Conservation (phyloP, 1,140 invertebrate genomes). For the Glossosoma conforme region DNA sequence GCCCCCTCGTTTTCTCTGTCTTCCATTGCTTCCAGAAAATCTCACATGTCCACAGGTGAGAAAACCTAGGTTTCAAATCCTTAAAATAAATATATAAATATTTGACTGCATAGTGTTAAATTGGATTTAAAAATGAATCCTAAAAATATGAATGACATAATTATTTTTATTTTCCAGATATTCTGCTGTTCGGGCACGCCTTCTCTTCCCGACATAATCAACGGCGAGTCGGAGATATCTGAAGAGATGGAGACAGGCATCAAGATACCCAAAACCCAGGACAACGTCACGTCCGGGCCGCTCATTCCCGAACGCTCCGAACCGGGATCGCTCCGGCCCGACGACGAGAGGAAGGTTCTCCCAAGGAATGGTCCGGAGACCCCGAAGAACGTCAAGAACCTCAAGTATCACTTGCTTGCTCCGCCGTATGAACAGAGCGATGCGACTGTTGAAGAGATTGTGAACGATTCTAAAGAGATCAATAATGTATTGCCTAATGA, state of each 20-base stretch:
- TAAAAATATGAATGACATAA: not conserved
- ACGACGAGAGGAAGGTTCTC: no score
- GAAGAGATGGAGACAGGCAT: slow-evolving; percentile 8
- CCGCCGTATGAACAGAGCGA: slow-evolving; percentile 16
- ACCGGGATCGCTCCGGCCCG: not conserved
- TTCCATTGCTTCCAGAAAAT: no score
- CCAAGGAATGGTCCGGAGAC: slow-evolving; percentile 8
- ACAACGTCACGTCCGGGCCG: slow-evolving; percentile 13
- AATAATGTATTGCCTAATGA: slow-evolving; percentile 20
- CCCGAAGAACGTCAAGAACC: slow-evolving; percentile 16
- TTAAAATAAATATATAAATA: slow-evolving; percentile 1
- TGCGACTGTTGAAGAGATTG: slow-evolving; percentile 10
- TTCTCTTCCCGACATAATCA: slow-evolving; percentile 8
- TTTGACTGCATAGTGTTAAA: not conserved
- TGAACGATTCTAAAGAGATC: slow-evolving; percentile 21
- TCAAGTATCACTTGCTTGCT: slow-evolving; percentile 8
- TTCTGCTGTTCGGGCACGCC: slow-evolving; percentile 15
- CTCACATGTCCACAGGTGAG: no score
- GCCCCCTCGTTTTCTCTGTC: no score
- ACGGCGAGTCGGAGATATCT: slow-evolving; percentile 9
- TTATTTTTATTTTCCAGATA: slow-evolving; percentile 17
- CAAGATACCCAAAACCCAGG: slow-evolving; percentile 5
- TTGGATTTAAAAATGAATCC: not conserved
- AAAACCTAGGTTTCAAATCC: no score
- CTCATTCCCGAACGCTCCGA: slow-evolving; percentile 3